Evolutionary conservation across 1,140 invertebrate species (phyloP).

Genomic region (Sinonovacula constricta): DNA sequence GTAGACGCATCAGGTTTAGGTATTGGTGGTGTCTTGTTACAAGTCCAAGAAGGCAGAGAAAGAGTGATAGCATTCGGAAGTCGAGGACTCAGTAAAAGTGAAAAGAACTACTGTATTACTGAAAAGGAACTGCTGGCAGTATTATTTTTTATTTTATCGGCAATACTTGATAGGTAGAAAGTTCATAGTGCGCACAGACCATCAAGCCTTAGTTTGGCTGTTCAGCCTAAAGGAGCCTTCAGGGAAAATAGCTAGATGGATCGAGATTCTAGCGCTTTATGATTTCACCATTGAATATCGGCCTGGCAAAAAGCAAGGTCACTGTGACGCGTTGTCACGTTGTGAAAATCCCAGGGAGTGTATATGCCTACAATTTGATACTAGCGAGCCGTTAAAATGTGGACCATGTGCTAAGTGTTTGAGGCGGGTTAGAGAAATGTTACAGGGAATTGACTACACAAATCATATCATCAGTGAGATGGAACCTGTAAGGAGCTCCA

Average conservation of each 20-base stretch:
- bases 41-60: constrained; percentile 64
- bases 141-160: constrained; percentile 31
- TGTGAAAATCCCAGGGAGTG: constrained; percentile 16
- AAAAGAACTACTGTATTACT: constrained; percentile 79
- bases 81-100: constrained; percentile 60
- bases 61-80: constrained; percentile 57
- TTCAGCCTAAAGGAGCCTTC: constrained; percentile 46
- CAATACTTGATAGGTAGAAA: constrained; percentile 54
- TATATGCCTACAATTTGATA: background rate
- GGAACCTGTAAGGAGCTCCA: background rate
- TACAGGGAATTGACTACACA: background rate
- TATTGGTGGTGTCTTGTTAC: constrained; percentile 74
- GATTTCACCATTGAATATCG: constrained; percentile 61
- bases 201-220: constrained; percentile 59
- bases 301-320: too few species aligned
- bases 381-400: constrained; percentile 9
- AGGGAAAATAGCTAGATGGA: too few species aligned
- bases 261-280: constrained; percentile 57
- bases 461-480: too few species aligned
- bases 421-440: background rate
- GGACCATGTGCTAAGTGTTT: background rate
- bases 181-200: constrained; percentile 56
- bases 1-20: constrained; percentile 73
- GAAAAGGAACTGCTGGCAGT: constrained; percentile 59
- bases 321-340: constrained; percentile 62